A percentile compares a stretch with the other conserved stretches of the same genome.
These are phyloP conservation scores for Montifringilla adamsi DNA, from an alignment of 2,113 vertebrate genomes.

Conservation along the genomic window DNA sequence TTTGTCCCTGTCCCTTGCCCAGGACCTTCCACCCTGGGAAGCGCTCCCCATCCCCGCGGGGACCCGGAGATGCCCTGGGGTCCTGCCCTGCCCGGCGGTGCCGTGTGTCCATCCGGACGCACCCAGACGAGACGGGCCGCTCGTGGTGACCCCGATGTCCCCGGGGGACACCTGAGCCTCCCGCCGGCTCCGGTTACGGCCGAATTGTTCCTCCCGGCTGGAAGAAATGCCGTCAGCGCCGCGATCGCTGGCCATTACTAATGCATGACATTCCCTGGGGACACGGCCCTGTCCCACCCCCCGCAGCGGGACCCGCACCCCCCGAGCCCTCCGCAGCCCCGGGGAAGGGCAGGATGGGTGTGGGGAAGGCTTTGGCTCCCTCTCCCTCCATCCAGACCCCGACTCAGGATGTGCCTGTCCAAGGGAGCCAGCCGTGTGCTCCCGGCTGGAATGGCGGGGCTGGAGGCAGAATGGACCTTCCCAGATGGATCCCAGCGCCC, in stretches of 20 bases:
- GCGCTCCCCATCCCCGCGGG: accelerated
- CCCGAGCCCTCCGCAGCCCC: accelerated
- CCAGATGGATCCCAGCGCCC: accelerated
- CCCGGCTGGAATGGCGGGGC: background rate
- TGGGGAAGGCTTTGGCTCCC: background rate
- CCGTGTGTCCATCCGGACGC: background rate
- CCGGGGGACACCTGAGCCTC: slow-evolving; percentile 42
- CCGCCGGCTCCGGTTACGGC: slow-evolving; percentile 2
- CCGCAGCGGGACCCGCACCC: background rate
- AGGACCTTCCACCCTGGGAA: accelerated
- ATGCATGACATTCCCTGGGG: slow-evolving; percentile 56
- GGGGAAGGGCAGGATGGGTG: accelerated
- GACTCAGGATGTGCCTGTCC: accelerated
- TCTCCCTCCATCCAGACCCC: background rate
- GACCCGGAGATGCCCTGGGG: accelerated
- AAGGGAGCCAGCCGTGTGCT: accelerated
- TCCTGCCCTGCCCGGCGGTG: accelerated
- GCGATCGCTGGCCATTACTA: slow-evolving; percentile 75
- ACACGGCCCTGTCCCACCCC: accelerated
- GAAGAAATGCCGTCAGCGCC: slow-evolving; percentile 67
- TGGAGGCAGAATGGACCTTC: background rate
- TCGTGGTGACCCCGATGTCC: background rate
- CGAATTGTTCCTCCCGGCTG: slow-evolving; percentile 33
- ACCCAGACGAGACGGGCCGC: background rate
- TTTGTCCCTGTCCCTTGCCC: accelerated